Conservation (phyloP, 2,888 invertebrate genomes). For the Agrotis puta region DNA sequence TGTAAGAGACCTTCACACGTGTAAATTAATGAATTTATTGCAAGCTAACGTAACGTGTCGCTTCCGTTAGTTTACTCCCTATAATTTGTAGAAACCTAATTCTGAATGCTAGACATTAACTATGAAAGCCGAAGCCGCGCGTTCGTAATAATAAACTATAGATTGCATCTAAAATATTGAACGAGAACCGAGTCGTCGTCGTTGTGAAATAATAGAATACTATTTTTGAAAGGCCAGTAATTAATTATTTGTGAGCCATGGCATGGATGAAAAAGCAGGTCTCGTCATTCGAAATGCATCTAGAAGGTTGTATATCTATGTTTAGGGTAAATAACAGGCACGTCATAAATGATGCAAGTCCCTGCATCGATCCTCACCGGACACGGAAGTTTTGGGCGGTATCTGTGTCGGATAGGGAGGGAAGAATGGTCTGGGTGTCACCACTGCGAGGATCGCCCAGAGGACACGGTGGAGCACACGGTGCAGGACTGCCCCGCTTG, state of each 20-base stretch:
- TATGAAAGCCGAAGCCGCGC: constrained; percentile 3
- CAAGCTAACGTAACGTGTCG: no score
- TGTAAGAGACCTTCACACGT: no score
- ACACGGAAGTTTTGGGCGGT: no score
- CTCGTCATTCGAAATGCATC: constrained; percentile 17
- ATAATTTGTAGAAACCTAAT: constrained; percentile 4
- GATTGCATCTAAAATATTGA: constrained; percentile 8
- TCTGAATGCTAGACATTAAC: not conserved
- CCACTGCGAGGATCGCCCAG: no score
- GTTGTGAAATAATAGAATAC: not conserved
- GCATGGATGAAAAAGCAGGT: not conserved
- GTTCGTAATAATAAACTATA: constrained; percentile 5
- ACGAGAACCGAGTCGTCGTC: not conserved
- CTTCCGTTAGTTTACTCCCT: not conserved
- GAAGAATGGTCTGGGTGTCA: no score
- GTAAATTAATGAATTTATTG: no score
- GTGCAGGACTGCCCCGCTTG: no score
- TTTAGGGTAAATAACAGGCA: not conserved
- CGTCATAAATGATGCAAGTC: constrained; percentile 4
- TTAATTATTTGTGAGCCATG: not conserved
- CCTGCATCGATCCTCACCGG: not conserved
- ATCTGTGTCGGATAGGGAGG: no score
- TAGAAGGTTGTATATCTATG: not conserved
- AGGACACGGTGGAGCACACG: no score
- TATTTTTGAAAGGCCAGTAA: not conserved